These are phyloP conservation scores for Diarsia mendica DNA, from an alignment of 2,888 invertebrate species.

Conservation along the genomic window DNA sequence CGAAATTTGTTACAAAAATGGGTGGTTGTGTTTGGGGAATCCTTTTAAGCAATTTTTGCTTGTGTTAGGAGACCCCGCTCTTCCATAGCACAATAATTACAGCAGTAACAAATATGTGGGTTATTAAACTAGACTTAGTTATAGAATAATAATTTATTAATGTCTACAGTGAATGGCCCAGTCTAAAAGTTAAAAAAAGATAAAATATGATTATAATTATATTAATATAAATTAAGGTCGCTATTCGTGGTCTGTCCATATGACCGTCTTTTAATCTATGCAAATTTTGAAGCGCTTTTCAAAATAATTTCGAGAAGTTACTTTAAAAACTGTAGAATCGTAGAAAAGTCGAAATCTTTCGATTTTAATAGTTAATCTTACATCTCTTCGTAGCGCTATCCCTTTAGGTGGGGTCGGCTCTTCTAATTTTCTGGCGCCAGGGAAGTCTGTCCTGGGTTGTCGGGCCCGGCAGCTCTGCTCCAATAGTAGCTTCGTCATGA, in stretches of 20 bases:
- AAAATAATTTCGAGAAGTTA: not conserved
- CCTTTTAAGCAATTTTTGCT: no score
- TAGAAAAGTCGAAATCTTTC: no score
- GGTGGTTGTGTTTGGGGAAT: no score
- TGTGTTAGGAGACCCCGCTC: no score
- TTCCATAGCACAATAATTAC: no score
- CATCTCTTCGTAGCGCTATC: not conserved
- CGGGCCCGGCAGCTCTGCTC: not conserved
- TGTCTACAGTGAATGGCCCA: constrained; percentile 19
- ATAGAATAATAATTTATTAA: constrained; percentile 45
- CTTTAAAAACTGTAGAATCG: not conserved
- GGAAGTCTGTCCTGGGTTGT: not conserved
- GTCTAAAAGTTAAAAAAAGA: constrained; percentile 21
- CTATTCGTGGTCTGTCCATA: not conserved
- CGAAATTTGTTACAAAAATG: no score
- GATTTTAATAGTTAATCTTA: no score
- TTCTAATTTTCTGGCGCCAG: not conserved
- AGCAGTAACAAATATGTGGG: no score
- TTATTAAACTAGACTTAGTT: no score
- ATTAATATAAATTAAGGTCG: not conserved
- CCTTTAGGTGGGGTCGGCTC: not conserved
- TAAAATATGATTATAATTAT: not conserved
- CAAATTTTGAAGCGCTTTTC: not conserved
- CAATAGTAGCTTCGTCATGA: not conserved
- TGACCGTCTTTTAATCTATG: not conserved